Conservation (phyloP, 1,140 invertebrate genomes). For the Caenorhabditis tropicalis region DNA sequence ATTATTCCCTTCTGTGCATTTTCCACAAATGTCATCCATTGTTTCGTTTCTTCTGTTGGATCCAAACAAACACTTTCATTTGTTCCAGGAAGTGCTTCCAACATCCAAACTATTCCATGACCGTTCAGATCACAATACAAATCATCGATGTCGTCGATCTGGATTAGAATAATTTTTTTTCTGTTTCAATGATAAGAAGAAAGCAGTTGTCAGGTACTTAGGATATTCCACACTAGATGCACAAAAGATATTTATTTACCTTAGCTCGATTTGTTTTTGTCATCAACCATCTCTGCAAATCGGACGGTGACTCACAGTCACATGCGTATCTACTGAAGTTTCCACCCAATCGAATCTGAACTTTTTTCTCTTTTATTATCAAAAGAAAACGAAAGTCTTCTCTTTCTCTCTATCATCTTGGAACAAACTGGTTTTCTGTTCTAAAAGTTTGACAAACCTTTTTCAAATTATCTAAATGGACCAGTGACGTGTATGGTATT, state of each 20-base stretch:
- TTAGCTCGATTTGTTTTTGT: slow-evolving; percentile 3
- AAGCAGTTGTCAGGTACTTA: no score
- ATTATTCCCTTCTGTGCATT: slow-evolving; percentile 29
- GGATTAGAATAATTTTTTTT: background rate
- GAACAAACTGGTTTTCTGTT: slow-evolving; percentile 22
- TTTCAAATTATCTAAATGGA: slow-evolving; percentile 34
- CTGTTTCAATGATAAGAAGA: background rate
- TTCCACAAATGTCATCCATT: slow-evolving; percentile 37
- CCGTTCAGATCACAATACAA: background rate
- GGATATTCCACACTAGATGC: no score
- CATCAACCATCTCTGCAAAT: slow-evolving; percentile 39
- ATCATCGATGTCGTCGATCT: slow-evolving; percentile 27
- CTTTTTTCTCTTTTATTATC: background rate
- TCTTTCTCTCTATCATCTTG: slow-evolving; percentile 6
- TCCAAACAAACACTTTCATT: slow-evolving; percentile 29
- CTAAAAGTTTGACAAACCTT: background rate
- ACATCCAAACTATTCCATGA: slow-evolving; percentile 36
- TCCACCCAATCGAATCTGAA: slow-evolving; percentile 30
- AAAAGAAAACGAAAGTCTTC: slow-evolving; percentile 7
- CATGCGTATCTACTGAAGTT: slow-evolving; percentile 18
- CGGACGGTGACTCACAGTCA: slow-evolving; percentile 27
- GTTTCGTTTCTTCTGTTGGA: slow-evolving; percentile 29
- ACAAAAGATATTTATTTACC: background rate
- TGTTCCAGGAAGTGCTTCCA: slow-evolving; percentile 16
- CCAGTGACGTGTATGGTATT: background rate